Conservation (phyloP, 1,140 invertebrate genomes). For the Penaeus chinensis region DNA sequence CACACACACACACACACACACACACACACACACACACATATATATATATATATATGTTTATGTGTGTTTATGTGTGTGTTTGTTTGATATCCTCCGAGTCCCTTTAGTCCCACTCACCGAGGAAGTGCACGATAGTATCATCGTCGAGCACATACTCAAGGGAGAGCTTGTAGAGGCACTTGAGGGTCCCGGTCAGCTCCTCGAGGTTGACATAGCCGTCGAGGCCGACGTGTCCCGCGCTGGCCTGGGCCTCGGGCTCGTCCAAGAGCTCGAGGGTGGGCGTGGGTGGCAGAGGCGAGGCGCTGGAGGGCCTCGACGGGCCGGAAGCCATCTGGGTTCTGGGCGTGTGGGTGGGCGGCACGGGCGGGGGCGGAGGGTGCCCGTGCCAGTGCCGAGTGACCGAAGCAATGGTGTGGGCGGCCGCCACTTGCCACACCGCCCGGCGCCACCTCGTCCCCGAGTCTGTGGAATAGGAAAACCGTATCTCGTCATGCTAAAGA, state of each 20-base stretch:
- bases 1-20: conserved; percentile 24
- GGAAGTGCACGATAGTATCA: conserved; percentile 25
- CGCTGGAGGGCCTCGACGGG: neutral
- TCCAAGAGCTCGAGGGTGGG: neutral
- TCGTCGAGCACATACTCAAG: conserved; percentile 29
- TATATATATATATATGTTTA: too few species aligned
- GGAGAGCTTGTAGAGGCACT: conserved; percentile 37
- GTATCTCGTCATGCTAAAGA: too few species aligned
- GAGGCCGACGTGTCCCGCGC: conserved; percentile 8
- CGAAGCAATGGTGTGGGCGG: conserved; percentile 31
- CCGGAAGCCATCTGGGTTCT: conserved; percentile 31
- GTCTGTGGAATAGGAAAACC: neutral
- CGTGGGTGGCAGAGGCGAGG: neutral
- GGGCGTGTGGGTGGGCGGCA: conserved; percentile 31
- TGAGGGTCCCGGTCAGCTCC: neutral
- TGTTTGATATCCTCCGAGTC: too few species aligned
- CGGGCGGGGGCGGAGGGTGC: neutral
- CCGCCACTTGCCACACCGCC: conserved; percentile 47
- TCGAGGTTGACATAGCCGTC: conserved; percentile 36
- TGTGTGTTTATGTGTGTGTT: too few species aligned
- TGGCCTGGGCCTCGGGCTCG: neutral
- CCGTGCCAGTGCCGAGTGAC: conserved; percentile 46
- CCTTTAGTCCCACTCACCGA: conserved; percentile 16
- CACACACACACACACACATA: too few species aligned
- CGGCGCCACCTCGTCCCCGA: conserved; percentile 32